A percentile compares a stretch with the other conserved stretches of the same genome.
Conservation (phyloP, 2,888 invertebrate species). For the Macropis europaea region DNA sequence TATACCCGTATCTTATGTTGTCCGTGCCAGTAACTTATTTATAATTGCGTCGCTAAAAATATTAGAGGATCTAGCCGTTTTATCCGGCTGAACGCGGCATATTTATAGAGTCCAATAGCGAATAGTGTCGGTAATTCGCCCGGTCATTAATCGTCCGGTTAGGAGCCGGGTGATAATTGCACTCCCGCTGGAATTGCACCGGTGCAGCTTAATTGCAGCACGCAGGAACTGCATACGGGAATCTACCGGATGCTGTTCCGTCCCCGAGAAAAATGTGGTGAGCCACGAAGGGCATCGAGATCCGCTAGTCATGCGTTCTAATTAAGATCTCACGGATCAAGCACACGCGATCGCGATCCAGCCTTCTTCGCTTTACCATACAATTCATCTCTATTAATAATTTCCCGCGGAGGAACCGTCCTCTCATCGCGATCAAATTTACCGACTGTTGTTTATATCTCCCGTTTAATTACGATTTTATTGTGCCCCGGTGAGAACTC, state of each 20-base stretch:
- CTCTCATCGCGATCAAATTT: background rate
- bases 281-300: constrained; percentile 49
- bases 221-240: constrained; percentile 41
- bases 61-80: background rate
- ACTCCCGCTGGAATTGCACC: constrained; percentile 35
- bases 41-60: constrained; percentile 21
- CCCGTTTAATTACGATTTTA: background rate
- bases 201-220: constrained; percentile 51
- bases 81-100: constrained; percentile 26
- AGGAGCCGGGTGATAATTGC: constrained; percentile 57
- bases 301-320: constrained; percentile 66
- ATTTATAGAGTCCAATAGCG: constrained; percentile 47
- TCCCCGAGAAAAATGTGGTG: constrained; percentile 48
- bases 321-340: constrained; percentile 64
- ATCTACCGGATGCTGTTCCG: constrained; percentile 53
- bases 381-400: constrained; percentile 45
- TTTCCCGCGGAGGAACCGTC: constrained; percentile 1
- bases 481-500: no score
- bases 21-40: constrained; percentile 23
- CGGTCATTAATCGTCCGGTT: constrained; percentile 52
- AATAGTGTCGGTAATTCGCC: constrained; percentile 40
- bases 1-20: no score
- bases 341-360: constrained; percentile 55
- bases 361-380: constrained; percentile 16
- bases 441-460: constrained; percentile 1